Percentiles rank a stretch among this genome's conserved stretches.
These are phyloP conservation scores for Pygoscelis adeliae DNA, from an alignment of 2,113 vertebrate genomes.

Conservation along the genomic window DNA sequence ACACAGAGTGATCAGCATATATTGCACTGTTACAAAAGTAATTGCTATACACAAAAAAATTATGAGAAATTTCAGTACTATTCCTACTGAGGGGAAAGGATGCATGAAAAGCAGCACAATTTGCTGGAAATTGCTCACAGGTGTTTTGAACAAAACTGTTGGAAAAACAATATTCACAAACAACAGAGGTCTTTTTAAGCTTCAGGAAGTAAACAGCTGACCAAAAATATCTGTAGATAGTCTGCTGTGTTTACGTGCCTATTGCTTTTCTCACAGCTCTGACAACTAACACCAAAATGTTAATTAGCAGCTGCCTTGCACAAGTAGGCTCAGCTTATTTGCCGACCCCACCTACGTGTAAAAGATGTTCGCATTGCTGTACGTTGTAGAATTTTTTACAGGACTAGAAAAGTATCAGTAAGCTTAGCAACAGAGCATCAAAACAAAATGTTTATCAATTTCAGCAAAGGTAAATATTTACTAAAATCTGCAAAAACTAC, in stretches of 20 bases:
- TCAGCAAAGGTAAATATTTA: background rate
- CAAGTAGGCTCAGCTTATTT: background rate
- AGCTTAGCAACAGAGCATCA: background rate
- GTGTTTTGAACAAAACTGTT: background rate
- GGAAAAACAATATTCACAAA: background rate
- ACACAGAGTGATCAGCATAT: background rate
- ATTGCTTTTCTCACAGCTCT: background rate
- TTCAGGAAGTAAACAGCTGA: background rate
- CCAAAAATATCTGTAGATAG: background rate
- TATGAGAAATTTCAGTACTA: background rate
- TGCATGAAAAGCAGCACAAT: background rate
- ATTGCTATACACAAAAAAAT: background rate
- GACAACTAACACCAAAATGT: background rate
- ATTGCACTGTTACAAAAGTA: background rate
- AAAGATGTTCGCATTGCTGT: background rate
- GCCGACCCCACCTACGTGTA: fast-evolving
- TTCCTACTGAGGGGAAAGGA: background rate
- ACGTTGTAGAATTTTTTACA: background rate
- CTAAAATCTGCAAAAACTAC: background rate
- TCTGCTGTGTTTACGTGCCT: background rate
- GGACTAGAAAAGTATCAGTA: background rate
- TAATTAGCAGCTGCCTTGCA: background rate
- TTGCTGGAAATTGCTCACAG: background rate
- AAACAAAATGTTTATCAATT: background rate
- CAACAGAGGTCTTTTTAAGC: background rate